Evolutionary conservation across 2,797 vertebrate species (phyloP), one percentile per base, ranked within the genome.

Genomic region (Oreonectes daqikongensis): DNA sequence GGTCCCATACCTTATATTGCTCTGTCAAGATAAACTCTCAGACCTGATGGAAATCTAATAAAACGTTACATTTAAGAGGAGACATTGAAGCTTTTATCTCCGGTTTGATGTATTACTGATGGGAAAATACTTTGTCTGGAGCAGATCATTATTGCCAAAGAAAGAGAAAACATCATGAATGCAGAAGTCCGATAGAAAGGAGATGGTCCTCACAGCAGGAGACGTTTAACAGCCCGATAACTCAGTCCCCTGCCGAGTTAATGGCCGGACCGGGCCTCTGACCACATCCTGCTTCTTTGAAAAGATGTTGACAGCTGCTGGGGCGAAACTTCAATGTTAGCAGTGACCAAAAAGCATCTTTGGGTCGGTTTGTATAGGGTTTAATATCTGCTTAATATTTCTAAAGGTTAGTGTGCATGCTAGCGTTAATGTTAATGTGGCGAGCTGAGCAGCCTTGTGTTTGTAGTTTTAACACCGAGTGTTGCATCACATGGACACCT

Each of bases 1-100:
- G 20, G 26, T 67, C 64, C 73, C 60, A n/a, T 42, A 48, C 52
- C 57, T 81, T 61, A 67, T 81, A 81, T 77, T 79, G 11, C 22
- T 53, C 46, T 69, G 77, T 72, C 75, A 76, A 81, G 79, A 84
- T 83, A 81, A 84, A 84, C 61, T n/a, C n/a, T n/a, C n/a, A n/a
- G n/a, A n/a, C n/a, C n/a, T 80, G 81, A 79, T 70, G 46, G 72
- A 65, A 76, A 83, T 83, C 57, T 77, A 81, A 77, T 79, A 65
- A 66, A 72, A 50, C 42, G 7, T 30, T 30, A n/a, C n/a, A 7
- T 30, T 69, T 18, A 32, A 42, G 57, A 48, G 26, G 26, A 57
- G 67, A 15, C 26, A 20, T 18, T 1, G 22, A 20, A 40, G 1
- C 9, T 30, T 15, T 5, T 18, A 48, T 14, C 40, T 57, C 28